Evolutionary conservation across 2,888 invertebrate genomes (phyloP).

Genomic region (Melanophora roralis): DNA sequence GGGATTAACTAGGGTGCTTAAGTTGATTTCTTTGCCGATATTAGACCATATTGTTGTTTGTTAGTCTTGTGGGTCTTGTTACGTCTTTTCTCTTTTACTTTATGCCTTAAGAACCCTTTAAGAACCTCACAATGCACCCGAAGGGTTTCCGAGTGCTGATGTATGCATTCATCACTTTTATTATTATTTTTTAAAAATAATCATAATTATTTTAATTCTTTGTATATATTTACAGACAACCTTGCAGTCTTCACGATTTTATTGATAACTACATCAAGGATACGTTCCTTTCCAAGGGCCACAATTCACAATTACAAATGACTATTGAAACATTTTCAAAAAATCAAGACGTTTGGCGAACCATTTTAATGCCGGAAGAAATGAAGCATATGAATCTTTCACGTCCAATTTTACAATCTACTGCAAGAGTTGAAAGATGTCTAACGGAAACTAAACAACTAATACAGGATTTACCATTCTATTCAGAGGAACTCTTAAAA

Average conservation of each 20-base stretch:
- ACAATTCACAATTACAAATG: conserved; percentile 78
- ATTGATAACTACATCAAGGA: conserved; percentile 91
- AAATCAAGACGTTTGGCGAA: conserved; percentile 87
- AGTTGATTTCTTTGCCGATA: no score
- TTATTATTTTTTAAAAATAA: no score
- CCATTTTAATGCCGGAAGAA: conserved; percentile 83
- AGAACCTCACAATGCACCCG: no score
- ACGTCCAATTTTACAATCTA: conserved; percentile 84
- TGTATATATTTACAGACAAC: conserved; percentile 77
- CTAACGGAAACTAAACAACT: conserved; percentile 81
- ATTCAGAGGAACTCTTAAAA: conserved; percentile 85
- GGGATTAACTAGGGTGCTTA: no score
- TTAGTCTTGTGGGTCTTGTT: no score
- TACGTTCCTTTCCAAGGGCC: conserved; percentile 88
- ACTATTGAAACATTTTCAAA: conserved; percentile 85
- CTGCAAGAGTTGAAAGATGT: conserved; percentile 83
- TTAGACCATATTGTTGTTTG: no score
- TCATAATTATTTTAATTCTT: no score
- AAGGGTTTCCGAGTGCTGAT: no score
- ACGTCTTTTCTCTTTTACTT: no score
- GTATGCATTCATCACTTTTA: no score
- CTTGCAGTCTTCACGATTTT: conserved; percentile 89
- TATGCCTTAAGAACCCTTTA: no score
- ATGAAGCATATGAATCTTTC: conserved; percentile 81
- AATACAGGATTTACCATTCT: conserved; percentile 84